Percentiles rank a stretch among this genome's conserved stretches.
Evolutionary conservation across 2,888 invertebrate species (phyloP).

Genomic region (Fragum whitleyi): DNA sequence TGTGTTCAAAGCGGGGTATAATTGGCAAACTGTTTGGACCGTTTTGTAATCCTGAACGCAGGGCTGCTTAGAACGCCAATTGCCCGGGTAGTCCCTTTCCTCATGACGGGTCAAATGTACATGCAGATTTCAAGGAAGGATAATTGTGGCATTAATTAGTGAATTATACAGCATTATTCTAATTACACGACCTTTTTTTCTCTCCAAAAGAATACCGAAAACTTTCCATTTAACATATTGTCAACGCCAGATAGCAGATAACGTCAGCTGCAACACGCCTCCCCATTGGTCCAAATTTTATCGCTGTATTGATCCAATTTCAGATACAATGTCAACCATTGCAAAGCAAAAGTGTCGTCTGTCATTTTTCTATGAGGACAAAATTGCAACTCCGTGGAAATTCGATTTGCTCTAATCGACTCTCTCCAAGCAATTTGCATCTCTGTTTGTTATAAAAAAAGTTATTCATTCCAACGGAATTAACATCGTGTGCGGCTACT

Average conservation of each 20-base stretch:
- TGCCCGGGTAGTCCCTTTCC: no score
- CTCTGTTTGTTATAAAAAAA: conserved; percentile 9
- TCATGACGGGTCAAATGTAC: no score
- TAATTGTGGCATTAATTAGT: conserved; percentile 1
- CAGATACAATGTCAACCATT: conserved; percentile 41
- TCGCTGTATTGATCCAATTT: conserved; percentile 50
- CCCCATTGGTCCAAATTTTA: conserved; percentile 41
- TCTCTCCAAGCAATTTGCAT: conserved; percentile 18
- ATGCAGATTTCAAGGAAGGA: neutral
- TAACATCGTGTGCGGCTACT: no score
- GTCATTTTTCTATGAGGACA: conserved; percentile 36
- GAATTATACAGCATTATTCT: neutral
- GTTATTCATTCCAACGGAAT: neutral
- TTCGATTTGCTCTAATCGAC: conserved; percentile 38
- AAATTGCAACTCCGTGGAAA: conserved; percentile 40
- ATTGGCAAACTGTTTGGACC: no score
- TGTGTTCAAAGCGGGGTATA: no score
- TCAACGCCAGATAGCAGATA: neutral
- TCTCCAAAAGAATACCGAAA: neutral
- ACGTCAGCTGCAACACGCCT: conserved; percentile 9
- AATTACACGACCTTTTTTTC: neutral
- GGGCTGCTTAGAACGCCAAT: no score
- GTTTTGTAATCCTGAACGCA: no score
- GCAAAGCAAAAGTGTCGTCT: conserved; percentile 42
- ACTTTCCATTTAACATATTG: neutral